Conservation (phyloP, 2,113 vertebrate genomes). For the Tetrax tetrax region DNA sequence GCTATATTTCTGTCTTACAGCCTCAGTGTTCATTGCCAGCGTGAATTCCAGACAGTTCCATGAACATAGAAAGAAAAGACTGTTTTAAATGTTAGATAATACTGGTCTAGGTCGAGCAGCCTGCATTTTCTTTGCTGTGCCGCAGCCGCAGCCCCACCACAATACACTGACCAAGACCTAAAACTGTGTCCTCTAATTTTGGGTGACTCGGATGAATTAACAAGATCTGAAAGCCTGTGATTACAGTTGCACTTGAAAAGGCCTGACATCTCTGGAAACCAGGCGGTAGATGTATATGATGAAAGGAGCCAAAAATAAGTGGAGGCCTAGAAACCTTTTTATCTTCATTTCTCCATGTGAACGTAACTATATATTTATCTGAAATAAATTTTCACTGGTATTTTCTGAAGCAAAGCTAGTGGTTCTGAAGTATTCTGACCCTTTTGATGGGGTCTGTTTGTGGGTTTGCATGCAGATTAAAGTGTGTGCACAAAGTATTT, state of each 20-base stretch:
- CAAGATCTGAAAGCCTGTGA: neutral
- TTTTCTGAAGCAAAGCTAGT: neutral
- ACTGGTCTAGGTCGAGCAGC: neutral
- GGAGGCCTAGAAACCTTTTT: neutral
- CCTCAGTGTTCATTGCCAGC: neutral
- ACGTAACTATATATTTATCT: neutral
- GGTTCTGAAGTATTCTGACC: neutral
- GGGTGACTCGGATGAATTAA: neutral
- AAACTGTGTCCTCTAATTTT: neutral
- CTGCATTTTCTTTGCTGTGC: neutral
- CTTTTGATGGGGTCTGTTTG: neutral
- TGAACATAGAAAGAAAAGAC: neutral
- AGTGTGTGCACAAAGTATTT: neutral
- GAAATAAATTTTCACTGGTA: neutral
- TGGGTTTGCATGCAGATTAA: neutral
- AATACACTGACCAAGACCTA: neutral
- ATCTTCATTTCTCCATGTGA: neutral
- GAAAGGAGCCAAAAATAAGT: neutral
- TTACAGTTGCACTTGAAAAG: conserved; percentile 5
- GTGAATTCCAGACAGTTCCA: neutral
- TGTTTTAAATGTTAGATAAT: neutral
- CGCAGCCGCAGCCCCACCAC: neutral
- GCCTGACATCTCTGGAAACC: neutral
- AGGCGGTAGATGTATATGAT: neutral
- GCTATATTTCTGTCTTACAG: neutral